Conservation (phyloP, 2,113 vertebrate genomes). For the Phocoena phocoena region DNA sequence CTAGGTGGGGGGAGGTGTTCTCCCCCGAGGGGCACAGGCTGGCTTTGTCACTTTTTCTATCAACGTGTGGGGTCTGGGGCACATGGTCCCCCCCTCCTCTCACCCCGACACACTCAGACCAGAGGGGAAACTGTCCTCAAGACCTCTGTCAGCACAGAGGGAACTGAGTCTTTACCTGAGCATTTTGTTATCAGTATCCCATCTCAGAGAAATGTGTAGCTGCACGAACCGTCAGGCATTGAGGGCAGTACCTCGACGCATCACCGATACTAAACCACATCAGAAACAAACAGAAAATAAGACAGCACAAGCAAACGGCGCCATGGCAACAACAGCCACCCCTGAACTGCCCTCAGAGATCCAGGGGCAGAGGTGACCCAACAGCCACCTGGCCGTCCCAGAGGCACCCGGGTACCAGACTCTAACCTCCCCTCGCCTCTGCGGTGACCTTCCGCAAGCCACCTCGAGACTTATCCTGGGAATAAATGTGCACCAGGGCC, state of each 20-base stretch:
- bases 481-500: not conserved
- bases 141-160: not conserved
- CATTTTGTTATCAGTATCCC: not conserved
- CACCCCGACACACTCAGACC: not conserved
- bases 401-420: not conserved
- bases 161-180: not conserved
- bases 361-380: not conserved
- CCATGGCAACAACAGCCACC: not conserved
- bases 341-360: not conserved
- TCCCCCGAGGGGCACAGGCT: not conserved
- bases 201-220: not conserved
- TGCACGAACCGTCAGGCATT: not conserved
- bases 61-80: not conserved
- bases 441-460: not conserved
- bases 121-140: not conserved
- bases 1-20: not conserved
- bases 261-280: not conserved
- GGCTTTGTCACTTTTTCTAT: not conserved
- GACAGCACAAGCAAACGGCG: not conserved
- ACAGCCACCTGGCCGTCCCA: not conserved
- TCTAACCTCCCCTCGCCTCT: not conserved
- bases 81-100: not conserved
- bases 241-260: not conserved
- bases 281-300: not conserved
- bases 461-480: not conserved